A percentile compares a stretch with the other conserved stretches of the same genome.
Conservation (phyloP, 2,113 vertebrate genomes). For the Cebidichthys violaceus region DNA sequence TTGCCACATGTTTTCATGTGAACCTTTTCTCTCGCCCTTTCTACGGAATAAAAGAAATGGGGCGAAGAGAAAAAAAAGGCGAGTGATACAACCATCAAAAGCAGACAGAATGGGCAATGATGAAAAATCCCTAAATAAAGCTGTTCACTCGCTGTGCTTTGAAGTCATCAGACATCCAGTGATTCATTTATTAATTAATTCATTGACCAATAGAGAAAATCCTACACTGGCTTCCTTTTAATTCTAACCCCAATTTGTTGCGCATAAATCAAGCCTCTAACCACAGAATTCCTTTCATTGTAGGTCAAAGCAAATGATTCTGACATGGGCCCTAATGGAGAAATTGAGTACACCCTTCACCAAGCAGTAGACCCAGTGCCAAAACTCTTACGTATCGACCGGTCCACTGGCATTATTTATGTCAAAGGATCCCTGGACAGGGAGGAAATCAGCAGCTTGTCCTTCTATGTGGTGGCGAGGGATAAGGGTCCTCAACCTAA, state of each 20-base stretch:
- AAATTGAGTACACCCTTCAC: conserved; percentile 98
- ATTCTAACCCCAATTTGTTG: conserved; percentile 21
- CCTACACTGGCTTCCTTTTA: background rate
- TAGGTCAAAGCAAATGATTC: conserved; percentile 98
- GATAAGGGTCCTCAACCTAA: conserved; percentile 96
- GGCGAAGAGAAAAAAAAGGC: background rate
- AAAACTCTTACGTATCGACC: conserved; percentile 92
- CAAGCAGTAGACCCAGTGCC: conserved; percentile 93
- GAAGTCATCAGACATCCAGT: conserved; percentile 15
- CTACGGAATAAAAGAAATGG: background rate
- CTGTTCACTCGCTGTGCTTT: conserved; percentile 32
- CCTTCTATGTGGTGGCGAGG: conserved; percentile 94
- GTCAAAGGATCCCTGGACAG: conserved; percentile 95
- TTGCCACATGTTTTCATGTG: conserved; percentile 41
- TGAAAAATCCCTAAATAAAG: conserved; percentile 32
- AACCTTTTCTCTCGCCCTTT: conserved; percentile 8
- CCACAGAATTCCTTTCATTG: conserved; percentile 46
- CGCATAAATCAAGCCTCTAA: conserved; percentile 49
- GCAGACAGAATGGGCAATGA: conserved; percentile 18
- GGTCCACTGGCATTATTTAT: conserved; percentile 91
- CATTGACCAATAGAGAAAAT: conserved; percentile 20
- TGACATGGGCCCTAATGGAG: conserved; percentile 94
- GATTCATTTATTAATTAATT: conserved; percentile 44
- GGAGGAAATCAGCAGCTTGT: conserved; percentile 91
- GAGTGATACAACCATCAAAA: conserved; percentile 27